These are phyloP conservation scores for Kryphioiulus occultus DNA, from an alignment of 2,888 invertebrate genomes.

Conservation along the genomic window DNA sequence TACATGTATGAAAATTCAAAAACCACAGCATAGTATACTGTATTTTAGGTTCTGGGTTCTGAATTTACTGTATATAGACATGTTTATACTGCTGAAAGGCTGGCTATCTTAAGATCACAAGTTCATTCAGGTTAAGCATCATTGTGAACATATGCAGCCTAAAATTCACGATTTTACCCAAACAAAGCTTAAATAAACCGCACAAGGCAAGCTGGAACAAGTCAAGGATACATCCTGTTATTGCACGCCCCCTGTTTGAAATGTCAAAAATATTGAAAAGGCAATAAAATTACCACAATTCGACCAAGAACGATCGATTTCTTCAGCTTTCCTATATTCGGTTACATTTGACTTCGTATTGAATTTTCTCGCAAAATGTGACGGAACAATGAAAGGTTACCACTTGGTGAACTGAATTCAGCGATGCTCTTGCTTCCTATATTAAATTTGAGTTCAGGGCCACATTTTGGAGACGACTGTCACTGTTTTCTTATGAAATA, in stretches of 20 bases:
- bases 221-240: not conserved
- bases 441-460: not conserved
- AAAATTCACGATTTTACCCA: not conserved
- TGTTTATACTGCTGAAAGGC: not conserved
- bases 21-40: not conserved
- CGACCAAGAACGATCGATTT: not conserved
- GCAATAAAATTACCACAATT: not conserved
- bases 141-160: not conserved
- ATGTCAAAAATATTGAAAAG: slow-evolving; percentile 12
- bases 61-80: not conserved
- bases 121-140: not conserved
- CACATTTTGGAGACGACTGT: not conserved
- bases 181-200: not conserved
- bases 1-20: not conserved
- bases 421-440: not conserved
- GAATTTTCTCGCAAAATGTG: not conserved
- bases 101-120: not conserved
- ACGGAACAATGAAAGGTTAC: not conserved
- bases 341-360: not conserved
- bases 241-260: not conserved
- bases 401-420: not conserved
- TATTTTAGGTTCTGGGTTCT: not conserved
- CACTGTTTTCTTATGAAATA: not conserved
- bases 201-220: not conserved
- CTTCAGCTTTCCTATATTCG: not conserved